Evolutionary conservation across 2,113 vertebrate genomes (phyloP).

Genomic region (Ictalurus furcatus): DNA sequence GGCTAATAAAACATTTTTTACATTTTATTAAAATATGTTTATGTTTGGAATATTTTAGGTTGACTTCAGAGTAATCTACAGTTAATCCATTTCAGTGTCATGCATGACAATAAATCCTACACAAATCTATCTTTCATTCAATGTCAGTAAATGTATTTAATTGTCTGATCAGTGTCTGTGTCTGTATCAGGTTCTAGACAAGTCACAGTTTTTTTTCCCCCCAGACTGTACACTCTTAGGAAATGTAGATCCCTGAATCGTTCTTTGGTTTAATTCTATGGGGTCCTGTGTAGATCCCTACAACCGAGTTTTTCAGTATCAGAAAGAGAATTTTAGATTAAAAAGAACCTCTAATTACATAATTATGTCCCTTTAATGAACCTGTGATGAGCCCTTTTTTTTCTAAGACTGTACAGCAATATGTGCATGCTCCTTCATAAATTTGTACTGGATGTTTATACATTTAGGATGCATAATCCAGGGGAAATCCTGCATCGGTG

Average conservation of each 20-base stretch:
- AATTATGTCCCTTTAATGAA: neutral
- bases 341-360: neutral
- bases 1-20: neutral
- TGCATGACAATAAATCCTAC: neutral
- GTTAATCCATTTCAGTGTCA: neutral
- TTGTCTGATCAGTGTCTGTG: neutral
- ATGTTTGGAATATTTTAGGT: neutral
- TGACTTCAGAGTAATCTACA: neutral
- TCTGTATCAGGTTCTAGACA: neutral
- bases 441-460: neutral
- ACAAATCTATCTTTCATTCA: neutral
- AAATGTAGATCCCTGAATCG: neutral
- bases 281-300: neutral
- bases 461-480: neutral
- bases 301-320: neutral
- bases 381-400: neutral
- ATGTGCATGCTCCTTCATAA: constrained; percentile 23
- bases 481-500: neutral
- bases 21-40: neutral
- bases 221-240: neutral
- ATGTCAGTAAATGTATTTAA: neutral
- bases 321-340: neutral
- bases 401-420: constrained; percentile 18
- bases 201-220: constrained; percentile 1
- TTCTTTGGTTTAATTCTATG: neutral